Evolutionary conservation across 2,797 vertebrate genomes (phyloP).

Genomic region (Chrosomus eos): DNA sequence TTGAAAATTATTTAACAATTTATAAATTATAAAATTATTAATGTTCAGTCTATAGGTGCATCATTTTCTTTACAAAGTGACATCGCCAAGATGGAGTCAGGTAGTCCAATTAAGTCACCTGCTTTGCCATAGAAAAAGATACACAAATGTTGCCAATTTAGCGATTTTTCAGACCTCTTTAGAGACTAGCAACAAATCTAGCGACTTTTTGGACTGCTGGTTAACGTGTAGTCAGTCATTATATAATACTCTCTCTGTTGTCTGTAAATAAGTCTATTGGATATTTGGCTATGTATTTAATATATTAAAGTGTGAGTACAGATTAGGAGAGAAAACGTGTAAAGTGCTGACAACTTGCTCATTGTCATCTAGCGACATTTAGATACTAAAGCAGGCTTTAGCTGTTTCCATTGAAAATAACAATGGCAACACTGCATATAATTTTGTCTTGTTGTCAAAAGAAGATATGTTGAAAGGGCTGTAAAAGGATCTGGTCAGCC

Average conservation of each 20-base stretch:
- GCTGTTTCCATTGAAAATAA: neutral
- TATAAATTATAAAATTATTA: too few relatives aligned
- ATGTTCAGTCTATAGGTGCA: too few relatives aligned
- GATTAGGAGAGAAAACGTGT: neutral
- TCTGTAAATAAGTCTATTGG: neutral
- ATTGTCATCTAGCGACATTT: neutral
- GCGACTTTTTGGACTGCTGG: neutral
- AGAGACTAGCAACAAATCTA: too few relatives aligned
- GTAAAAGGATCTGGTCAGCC: neutral
- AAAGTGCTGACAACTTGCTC: neutral
- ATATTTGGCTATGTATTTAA: neutral
- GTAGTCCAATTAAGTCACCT: neutral
- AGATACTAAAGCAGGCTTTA: neutral
- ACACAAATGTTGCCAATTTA: neutral
- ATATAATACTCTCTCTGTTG: neutral
- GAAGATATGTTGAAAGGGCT: neutral
- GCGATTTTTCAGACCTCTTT: neutral
- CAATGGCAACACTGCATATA: neutral
- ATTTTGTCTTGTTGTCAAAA: neutral
- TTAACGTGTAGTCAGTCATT: neutral
- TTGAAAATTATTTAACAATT: too few relatives aligned
- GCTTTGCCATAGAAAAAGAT: neutral
- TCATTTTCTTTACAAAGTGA: neutral
- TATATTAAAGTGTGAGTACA: neutral
- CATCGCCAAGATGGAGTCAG: neutral